Conservation (phyloP, 1,140 invertebrate genomes). For the Asobara japonica region DNA sequence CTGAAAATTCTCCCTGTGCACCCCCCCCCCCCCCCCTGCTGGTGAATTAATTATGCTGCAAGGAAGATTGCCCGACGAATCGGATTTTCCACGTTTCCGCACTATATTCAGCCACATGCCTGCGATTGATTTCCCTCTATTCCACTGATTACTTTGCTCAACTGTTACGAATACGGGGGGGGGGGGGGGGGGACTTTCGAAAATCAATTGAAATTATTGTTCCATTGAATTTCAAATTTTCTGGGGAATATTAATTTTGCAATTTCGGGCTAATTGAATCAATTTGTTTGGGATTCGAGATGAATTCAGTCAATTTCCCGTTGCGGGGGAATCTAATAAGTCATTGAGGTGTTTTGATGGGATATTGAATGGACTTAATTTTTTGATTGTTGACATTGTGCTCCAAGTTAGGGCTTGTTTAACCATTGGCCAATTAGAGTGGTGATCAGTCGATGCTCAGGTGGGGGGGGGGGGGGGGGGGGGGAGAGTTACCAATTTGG, state of each 20-base stretch:
- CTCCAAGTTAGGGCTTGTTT: too few relatives aligned
- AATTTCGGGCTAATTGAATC: not conserved
- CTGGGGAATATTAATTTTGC: not conserved
- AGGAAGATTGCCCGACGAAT: slow-evolving; percentile 29
- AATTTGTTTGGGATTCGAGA: not conserved
- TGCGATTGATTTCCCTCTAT: slow-evolving; percentile 30
- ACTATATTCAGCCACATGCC: not conserved
- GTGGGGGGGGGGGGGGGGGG: too few relatives aligned
- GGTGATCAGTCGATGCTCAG: too few relatives aligned
- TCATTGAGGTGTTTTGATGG: not conserved
- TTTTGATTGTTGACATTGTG: too few relatives aligned
- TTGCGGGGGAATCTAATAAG: not conserved
- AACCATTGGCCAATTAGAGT: too few relatives aligned
- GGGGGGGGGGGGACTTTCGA: not conserved
- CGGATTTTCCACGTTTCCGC: slow-evolving; percentile 15
- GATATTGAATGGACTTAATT: not conserved
- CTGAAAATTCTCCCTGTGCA: slow-evolving; percentile 9
- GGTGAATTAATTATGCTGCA: slow-evolving; percentile 35
- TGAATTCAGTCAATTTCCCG: not conserved
- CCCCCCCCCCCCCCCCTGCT: not conserved
- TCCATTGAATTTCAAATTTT: slow-evolving; percentile 10
- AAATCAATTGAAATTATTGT: slow-evolving; percentile 11
- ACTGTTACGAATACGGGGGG: not conserved
- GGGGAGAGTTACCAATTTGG: too few relatives aligned
- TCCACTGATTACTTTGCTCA: not conserved